Conservation (phyloP, 2,888 invertebrate species). For the Stomorhina lunata region DNA sequence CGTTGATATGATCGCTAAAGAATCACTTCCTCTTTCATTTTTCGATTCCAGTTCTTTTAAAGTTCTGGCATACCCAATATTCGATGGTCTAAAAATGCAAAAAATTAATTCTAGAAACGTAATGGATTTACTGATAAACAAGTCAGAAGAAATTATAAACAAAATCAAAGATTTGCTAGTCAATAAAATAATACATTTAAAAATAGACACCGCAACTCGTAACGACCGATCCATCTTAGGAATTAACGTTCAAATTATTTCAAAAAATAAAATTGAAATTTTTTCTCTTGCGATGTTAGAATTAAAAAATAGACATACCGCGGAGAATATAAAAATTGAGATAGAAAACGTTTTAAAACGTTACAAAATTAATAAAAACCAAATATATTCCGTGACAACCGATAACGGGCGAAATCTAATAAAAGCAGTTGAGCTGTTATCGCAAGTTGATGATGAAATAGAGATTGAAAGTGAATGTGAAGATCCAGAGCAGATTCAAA, state of each 20-base stretch:
- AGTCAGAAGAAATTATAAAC: not conserved
- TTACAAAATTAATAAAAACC: not conserved
- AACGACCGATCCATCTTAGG: not conserved
- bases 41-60: constrained; percentile 1
- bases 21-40: constrained; percentile 3
- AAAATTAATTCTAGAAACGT: not conserved
- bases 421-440: not conserved
- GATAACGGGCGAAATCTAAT: not conserved
- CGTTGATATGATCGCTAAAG: not conserved
- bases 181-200: not conserved
- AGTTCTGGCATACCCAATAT: not conserved
- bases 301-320: not conserved
- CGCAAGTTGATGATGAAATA: too few species aligned
- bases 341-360: not conserved
- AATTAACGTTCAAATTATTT: not conserved
- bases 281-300: not conserved
- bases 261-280: not conserved
- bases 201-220: not conserved
- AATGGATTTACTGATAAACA: not conserved
- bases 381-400: not conserved
- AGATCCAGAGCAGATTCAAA: not conserved
- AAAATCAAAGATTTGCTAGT: not conserved
- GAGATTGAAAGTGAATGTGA: not conserved
- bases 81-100: not conserved
- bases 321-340: not conserved